phyloP scores from a whole-genome alignment of 2,888 invertebrate species.

The Athrips mouffetella region DNA sequence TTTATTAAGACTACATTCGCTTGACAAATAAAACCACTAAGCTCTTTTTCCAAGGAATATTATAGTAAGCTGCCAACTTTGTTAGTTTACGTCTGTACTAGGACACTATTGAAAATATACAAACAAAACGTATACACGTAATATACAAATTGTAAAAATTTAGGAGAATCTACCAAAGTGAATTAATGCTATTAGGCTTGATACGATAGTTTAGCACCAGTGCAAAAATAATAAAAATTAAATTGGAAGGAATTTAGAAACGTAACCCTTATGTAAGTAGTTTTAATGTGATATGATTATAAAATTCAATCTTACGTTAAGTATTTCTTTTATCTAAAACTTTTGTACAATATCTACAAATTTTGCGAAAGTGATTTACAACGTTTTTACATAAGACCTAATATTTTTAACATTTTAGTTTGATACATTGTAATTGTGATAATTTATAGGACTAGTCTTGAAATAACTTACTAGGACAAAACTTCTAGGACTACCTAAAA shows the following conservation, averaged over 20 bases:
- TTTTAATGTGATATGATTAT: slow-evolving; percentile 72
- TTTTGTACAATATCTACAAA: slow-evolving; percentile 75
- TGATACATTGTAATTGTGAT: slow-evolving; percentile 42
- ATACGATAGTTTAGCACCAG: slow-evolving; percentile 51
- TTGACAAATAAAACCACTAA: too few relatives aligned
- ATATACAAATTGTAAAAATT: background rate
- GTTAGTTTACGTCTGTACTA: too few relatives aligned
- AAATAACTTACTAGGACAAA: slow-evolving; percentile 73
- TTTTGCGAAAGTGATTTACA: slow-evolving; percentile 54
- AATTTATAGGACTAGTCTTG: slow-evolving; percentile 73
- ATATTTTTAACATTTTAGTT: slow-evolving; percentile 30
- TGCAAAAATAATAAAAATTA: slow-evolving; percentile 32
- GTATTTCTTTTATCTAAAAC: slow-evolving; percentile 56
- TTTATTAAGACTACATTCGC: too few relatives aligned
- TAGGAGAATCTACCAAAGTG: background rate
- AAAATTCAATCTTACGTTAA: slow-evolving; percentile 70
- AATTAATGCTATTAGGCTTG: background rate
- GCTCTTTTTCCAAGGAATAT: too few relatives aligned
- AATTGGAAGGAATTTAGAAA: slow-evolving; percentile 23
- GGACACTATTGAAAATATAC: background rate
- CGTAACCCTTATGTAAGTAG: slow-evolving; percentile 43
- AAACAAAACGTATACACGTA: background rate
- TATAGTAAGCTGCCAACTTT: too few relatives aligned
- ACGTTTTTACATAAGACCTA: slow-evolving; percentile 41
- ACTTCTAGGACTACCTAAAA: slow-evolving; percentile 60